Conservation (phyloP, 2,797 vertebrate genomes). For the Enteromius paludinosus region DNA sequence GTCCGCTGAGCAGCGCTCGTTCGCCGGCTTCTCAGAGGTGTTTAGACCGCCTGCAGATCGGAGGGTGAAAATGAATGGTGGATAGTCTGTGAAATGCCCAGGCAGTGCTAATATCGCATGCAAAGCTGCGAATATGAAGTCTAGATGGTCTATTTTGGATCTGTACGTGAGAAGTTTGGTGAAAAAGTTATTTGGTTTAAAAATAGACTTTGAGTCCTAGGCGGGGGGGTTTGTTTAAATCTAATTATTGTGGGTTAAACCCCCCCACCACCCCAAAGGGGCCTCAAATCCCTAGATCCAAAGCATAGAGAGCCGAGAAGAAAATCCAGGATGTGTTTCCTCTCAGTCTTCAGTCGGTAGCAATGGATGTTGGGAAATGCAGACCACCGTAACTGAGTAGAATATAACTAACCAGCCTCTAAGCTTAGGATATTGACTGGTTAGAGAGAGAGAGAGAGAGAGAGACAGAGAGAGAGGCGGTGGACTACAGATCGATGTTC, state of each 20-base stretch:
- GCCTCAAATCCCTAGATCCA: slow-evolving; percentile 61
- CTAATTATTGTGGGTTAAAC: slow-evolving; percentile 60
- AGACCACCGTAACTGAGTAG: slow-evolving; percentile 46
- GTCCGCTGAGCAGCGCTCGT: slow-evolving; percentile 56
- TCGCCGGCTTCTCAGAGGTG: slow-evolving; percentile 62
- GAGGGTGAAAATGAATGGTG: slow-evolving; percentile 32
- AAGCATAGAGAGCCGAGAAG: slow-evolving; percentile 37
- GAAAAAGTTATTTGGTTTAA: slow-evolving; percentile 43
- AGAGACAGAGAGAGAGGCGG: slow-evolving; percentile 21
- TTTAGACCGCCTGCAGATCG: slow-evolving; percentile 53
- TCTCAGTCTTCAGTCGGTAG: slow-evolving; percentile 38
- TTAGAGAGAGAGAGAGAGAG: slow-evolving; percentile 41
- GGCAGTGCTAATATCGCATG: background rate
- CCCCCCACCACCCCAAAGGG: slow-evolving; percentile 62
- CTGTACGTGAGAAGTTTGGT: background rate
- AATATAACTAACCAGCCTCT: slow-evolving; percentile 57
- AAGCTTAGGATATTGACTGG: slow-evolving; percentile 42
- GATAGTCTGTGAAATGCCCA: background rate
- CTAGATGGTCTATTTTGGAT: background rate
- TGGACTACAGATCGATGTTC: slow-evolving; percentile 68
- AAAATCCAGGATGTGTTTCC: slow-evolving; percentile 44
- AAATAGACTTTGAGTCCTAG: slow-evolving; percentile 43
- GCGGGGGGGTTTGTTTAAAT: slow-evolving; percentile 53
- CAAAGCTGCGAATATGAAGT: background rate
- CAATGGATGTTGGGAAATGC: slow-evolving; percentile 44